These are phyloP conservation scores for Cyprinodon tularosa DNA, from an alignment of 2,113 vertebrate species.

Conservation along the genomic window DNA sequence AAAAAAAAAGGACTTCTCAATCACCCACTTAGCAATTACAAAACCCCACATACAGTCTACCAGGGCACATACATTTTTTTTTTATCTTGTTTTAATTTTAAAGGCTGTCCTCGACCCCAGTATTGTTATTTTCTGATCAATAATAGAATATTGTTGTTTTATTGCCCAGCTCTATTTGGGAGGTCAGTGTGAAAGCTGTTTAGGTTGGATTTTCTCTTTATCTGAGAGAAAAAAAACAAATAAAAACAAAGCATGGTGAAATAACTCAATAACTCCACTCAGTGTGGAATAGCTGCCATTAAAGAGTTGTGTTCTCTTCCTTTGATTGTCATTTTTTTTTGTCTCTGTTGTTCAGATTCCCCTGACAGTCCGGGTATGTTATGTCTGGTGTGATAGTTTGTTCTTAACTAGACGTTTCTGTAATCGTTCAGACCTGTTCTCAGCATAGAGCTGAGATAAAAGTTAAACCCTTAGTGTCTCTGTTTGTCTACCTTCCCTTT, in stretches of 20 bases:
- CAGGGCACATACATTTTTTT: too few species aligned
- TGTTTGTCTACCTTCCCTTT: slow-evolving; percentile 26
- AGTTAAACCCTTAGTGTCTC: slow-evolving; percentile 17
- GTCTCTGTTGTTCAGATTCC: slow-evolving; percentile 77
- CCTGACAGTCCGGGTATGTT: slow-evolving; percentile 82
- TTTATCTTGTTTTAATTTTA: too few species aligned
- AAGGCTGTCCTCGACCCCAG: background rate
- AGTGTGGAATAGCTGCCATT: slow-evolving; percentile 74
- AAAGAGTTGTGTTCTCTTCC: slow-evolving; percentile 53
- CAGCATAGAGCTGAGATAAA: slow-evolving; percentile 48
- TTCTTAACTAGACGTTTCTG: slow-evolving; percentile 36
- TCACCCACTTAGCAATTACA: background rate
- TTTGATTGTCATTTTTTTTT: slow-evolving; percentile 71
- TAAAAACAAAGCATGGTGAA: slow-evolving; percentile 33
- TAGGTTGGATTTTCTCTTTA: slow-evolving; percentile 53
- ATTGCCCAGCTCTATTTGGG: background rate
- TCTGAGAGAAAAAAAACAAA: slow-evolving; percentile 53
- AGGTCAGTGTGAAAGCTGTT: slow-evolving; percentile 11
- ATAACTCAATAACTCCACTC: slow-evolving; percentile 62
- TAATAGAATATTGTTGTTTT: too few species aligned
- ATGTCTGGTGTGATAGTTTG: slow-evolving; percentile 68
- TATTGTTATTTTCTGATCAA: background rate
- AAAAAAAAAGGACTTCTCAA: background rate
- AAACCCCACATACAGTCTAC: too few species aligned
- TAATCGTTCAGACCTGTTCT: slow-evolving; percentile 39